These are phyloP conservation scores for Conomelus anceps DNA, from an alignment of 2,888 invertebrate species.

Conservation along the genomic window DNA sequence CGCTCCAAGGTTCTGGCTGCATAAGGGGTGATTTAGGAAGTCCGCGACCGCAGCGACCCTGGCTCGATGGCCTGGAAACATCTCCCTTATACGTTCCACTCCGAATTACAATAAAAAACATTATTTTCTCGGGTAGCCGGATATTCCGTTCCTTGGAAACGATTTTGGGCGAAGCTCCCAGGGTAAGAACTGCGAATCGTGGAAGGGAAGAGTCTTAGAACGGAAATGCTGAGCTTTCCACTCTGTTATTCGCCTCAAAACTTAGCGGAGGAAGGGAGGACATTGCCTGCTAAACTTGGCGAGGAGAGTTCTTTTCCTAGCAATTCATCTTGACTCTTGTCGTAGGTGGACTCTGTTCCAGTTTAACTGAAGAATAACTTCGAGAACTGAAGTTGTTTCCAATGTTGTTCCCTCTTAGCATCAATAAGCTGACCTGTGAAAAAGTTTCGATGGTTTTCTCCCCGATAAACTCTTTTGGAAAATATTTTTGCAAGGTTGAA, in stretches of 20 bases:
- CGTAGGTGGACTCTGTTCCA: neutral
- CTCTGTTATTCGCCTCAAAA: conserved; percentile 1
- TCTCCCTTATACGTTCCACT: conserved; percentile 13
- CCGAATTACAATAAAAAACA: conserved; percentile 15
- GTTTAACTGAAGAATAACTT: neutral
- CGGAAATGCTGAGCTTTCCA: conserved; percentile 8
- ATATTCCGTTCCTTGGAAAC: neutral
- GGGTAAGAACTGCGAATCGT: no score
- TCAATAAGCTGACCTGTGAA: neutral
- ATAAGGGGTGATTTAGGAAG: conserved; percentile 8
- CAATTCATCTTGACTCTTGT: neutral
- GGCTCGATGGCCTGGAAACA: conserved; percentile 21
- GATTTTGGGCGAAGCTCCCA: neutral
- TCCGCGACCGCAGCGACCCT: conserved; percentile 6
- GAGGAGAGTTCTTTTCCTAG: neutral
- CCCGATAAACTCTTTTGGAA: neutral
- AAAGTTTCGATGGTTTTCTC: neutral
- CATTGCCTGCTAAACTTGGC: neutral
- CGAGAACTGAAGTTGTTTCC: neutral
- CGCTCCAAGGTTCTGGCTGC: no score
- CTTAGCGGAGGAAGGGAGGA: neutral
- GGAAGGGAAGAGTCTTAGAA: neutral
- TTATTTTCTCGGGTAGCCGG: conserved; percentile 8
- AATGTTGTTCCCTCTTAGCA: neutral
- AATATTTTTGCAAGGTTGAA: neutral